Percentiles rank a stretch among this genome's conserved stretches.
phyloP scores from a whole-genome alignment of 2,888 invertebrate genomes.

The Ligdia adustata region DNA sequence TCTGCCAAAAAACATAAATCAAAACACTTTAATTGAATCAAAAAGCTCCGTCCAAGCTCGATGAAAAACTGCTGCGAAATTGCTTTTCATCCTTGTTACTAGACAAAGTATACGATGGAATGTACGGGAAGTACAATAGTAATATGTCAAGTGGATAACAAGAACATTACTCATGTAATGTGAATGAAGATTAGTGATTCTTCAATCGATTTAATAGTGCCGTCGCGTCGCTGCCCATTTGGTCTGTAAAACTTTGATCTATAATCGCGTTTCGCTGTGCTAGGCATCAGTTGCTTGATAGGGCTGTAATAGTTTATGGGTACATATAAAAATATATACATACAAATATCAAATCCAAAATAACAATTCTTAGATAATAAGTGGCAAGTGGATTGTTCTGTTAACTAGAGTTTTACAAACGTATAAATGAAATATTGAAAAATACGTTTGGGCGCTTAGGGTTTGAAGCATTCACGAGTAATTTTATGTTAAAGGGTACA shows the following conservation, averaged over 20 bases:
- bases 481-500: no score
- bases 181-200: not conserved
- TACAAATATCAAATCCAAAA: no score
- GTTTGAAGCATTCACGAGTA: no score
- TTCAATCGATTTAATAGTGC: conserved; percentile 47
- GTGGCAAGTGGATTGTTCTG: no score
- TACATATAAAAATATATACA: no score
- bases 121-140: not conserved
- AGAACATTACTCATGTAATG: not conserved
- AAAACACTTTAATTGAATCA: conserved; percentile 3
- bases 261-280: conserved; percentile 30
- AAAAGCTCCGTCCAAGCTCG: not conserved
- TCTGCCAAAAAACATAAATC: not conserved
- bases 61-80: not conserved
- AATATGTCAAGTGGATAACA: not conserved
- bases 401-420: no score
- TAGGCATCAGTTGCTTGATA: no score
- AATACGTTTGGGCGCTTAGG: no score
- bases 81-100: not conserved
- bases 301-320: no score
- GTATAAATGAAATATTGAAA: no score
- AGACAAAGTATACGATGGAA: not conserved
- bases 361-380: no score
- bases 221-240: conserved; percentile 37
- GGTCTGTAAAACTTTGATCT: conserved; percentile 42